These are phyloP conservation scores for Mesaphorura yosii DNA, from an alignment of 1,140 invertebrate genomes.

Conservation along the genomic window DNA sequence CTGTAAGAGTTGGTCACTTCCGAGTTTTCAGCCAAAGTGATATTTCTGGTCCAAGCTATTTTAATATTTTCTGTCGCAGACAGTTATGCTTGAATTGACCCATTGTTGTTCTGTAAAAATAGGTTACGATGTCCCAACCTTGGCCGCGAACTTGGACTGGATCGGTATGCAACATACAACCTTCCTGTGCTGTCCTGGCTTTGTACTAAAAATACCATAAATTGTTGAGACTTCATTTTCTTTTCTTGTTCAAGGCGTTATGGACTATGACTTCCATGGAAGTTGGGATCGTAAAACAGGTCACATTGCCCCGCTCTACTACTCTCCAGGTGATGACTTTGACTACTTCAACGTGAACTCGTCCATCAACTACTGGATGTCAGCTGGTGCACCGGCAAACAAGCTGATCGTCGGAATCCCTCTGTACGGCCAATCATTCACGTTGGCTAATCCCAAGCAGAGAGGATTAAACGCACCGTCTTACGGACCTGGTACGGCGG, in stretches of 20 bases:
- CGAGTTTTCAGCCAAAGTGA: too few relatives aligned
- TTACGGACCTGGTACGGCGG: conserved; percentile 61
- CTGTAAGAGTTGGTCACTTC: too few relatives aligned
- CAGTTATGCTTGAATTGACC: too few relatives aligned
- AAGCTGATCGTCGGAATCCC: conserved; percentile 66
- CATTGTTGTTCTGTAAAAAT: too few relatives aligned
- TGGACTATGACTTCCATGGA: conserved; percentile 83
- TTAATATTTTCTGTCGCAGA: too few relatives aligned
- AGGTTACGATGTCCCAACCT: conserved; percentile 59
- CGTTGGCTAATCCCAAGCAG: conserved; percentile 49
- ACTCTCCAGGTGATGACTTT: conserved; percentile 55
- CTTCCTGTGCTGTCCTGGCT: too few relatives aligned
- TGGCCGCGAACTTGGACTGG: conserved; percentile 65
- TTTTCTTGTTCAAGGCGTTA: too few relatives aligned
- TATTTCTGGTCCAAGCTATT: too few relatives aligned
- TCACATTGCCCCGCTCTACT: conserved; percentile 71
- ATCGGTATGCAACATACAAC: too few relatives aligned
- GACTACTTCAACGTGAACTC: conserved; percentile 69
- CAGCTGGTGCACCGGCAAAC: conserved; percentile 53
- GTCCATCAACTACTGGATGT: conserved; percentile 67
- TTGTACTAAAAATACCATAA: too few relatives aligned
- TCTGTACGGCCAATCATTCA: conserved; percentile 72
- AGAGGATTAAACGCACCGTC: conserved; percentile 54
- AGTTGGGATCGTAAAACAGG: conserved; percentile 79
- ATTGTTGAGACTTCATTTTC: too few relatives aligned